Evolutionary conservation across 2,113 vertebrate genomes (phyloP), one percentile per base, ranked within the genome.

Genomic region (Calyptomena viridis): DNA sequence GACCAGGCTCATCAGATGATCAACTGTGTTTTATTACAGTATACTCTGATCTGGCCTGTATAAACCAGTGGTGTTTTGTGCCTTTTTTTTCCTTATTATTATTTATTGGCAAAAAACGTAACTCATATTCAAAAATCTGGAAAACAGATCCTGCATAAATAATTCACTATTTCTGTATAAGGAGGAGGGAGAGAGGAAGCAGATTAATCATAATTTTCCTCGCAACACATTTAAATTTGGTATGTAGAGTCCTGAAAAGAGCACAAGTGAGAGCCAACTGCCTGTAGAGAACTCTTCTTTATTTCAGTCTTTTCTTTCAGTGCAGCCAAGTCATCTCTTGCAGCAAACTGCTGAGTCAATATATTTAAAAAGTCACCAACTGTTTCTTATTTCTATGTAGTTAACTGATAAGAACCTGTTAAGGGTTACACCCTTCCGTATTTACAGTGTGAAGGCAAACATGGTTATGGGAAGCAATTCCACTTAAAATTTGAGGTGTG

Each of bases 291-390:
- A 35, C 11, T 35, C 6, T 37, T 6, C 8, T 20, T 14, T 46
- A 59, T 52, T 39, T 44, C 15, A n/a, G 19, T 59, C 42, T 68
- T 89, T 85, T 94, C 24, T 85, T 93, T 69, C 64, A 80, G 52
- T 8, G 14, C 39, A 90, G 88, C 69, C 80, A 93, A 89, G 78
- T 84, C 88, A 92, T 89, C 72, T 66, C 83, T 86, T 52, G 28
- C n/a, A 73, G 74, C 46, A 92, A 95, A 92, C 44, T 95, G 94
- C 94, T 96, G 94, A 93, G 88, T 95, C 89, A 96, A 80, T 84
- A 68, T 22, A 69, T 96, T 92, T 68, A 52, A 95, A 91, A 90
- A 42, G 47, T 58, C 88, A 30, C 67, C 72, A 69, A 96, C 87
- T 91, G 81, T 93, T 97, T 87, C 93, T 84, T 95, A 72, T 87